Conservation (phyloP, 2,888 invertebrate genomes). For the Ectropis crepuscularia region DNA sequence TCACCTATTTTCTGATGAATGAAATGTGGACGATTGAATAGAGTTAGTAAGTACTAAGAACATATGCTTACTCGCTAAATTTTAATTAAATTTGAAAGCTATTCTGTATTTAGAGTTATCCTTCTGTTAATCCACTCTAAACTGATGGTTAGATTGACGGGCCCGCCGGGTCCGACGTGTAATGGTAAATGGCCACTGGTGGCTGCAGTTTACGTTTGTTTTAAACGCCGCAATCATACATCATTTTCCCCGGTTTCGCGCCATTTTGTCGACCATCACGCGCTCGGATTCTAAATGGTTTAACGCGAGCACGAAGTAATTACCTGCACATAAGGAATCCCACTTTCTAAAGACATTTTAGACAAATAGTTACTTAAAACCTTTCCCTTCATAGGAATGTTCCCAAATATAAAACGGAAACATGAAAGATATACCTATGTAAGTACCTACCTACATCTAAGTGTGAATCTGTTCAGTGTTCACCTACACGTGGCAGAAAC, state of each 20-base stretch:
- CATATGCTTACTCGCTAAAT: no score
- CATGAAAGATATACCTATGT: background rate
- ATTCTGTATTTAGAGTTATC: background rate
- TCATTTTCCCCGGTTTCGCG: slow-evolving; percentile 73
- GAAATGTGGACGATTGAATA: no score
- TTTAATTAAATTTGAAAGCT: no score
- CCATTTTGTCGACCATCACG: slow-evolving; percentile 65
- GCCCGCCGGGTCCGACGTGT: slow-evolving; percentile 21
- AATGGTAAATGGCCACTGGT: slow-evolving; percentile 28
- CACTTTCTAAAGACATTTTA: background rate
- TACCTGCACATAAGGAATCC: slow-evolving; percentile 12
- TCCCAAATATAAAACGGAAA: background rate
- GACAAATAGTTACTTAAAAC: background rate
- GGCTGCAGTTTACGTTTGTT: slow-evolving; percentile 60
- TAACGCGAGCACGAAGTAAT: slow-evolving; percentile 46
- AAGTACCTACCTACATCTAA: background rate
- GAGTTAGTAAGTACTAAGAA: no score
- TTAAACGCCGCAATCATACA: slow-evolving; percentile 74
- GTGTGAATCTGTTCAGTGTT: no score
- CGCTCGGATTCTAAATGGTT: slow-evolving; percentile 49
- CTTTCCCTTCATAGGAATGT: background rate
- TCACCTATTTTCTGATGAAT: no score
- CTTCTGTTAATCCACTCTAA: background rate
- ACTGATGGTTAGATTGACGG: slow-evolving; percentile 14
- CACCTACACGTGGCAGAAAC: no score